These are phyloP conservation scores for Nemoura dubitans DNA, from an alignment of 2,888 invertebrate species.

Conservation along the genomic window DNA sequence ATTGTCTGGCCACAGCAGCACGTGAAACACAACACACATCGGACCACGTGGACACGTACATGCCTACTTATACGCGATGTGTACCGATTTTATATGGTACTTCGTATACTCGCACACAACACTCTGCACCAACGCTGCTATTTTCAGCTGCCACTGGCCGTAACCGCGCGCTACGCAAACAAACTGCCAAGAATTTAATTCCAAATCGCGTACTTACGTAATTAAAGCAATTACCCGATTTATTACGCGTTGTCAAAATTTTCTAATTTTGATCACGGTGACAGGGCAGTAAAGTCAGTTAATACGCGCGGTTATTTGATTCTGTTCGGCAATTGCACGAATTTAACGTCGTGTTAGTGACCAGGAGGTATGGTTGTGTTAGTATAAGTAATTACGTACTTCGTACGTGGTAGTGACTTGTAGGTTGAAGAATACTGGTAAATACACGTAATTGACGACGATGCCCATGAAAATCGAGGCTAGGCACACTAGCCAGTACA, in stretches of 20 bases:
- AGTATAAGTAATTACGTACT: slow-evolving; percentile 58
- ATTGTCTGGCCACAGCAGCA: too few relatives aligned
- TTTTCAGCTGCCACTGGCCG: neutral
- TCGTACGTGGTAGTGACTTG: slow-evolving; percentile 83
- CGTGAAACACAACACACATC: neutral
- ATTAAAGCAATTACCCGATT: neutral
- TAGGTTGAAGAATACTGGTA: slow-evolving; percentile 78
- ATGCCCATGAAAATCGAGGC: slow-evolving; percentile 74
- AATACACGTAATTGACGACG: slow-evolving; percentile 72
- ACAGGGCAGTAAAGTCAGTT: too few relatives aligned
- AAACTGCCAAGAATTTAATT: neutral
- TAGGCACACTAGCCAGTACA: slow-evolving; percentile 72
- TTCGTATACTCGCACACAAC: too few relatives aligned
- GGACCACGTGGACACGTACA: neutral
- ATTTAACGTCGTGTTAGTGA: too few relatives aligned
- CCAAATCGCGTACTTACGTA: neutral
- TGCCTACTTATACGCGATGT: too few relatives aligned
- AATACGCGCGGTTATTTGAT: too few relatives aligned
- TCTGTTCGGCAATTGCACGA: too few relatives aligned
- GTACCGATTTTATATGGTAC: too few relatives aligned
- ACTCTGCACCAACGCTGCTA: neutral
- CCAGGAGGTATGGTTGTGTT: too few relatives aligned
- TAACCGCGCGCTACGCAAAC: neutral
- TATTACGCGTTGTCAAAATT: neutral
- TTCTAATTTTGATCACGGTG: neutral